A percentile compares a stretch with the other conserved stretches of the same genome.
phyloP scores from a whole-genome alignment of 2,797 vertebrate genomes.

The Catharus ustulatus region DNA sequence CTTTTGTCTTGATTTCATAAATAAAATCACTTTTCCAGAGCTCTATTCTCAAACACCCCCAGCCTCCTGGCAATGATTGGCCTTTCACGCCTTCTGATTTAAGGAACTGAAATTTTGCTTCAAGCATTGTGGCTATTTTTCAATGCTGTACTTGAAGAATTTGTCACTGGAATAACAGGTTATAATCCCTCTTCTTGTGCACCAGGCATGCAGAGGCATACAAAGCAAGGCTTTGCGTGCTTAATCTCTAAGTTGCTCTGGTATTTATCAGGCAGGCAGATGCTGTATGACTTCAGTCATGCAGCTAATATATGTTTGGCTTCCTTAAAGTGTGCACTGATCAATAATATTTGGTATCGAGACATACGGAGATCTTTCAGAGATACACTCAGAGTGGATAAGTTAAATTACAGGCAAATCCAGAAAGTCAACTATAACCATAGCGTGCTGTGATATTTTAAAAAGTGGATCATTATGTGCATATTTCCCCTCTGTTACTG shows the following conservation, averaged over 20 bases:
- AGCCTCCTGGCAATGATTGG: neutral
- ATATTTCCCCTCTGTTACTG: neutral
- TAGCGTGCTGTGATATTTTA: neutral
- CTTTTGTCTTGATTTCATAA: neutral
- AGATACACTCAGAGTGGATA: fast-evolving
- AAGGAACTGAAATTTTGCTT: neutral
- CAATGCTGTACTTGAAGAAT: neutral
- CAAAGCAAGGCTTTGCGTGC: neutral
- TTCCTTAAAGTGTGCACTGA: neutral
- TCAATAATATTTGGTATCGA: neutral
- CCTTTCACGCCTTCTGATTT: neutral
- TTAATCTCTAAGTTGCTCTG: neutral
- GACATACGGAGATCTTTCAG: constrained; percentile 3
- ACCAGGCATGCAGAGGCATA: neutral
- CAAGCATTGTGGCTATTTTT: neutral
- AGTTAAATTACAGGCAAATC: neutral
- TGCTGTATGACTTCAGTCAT: neutral
- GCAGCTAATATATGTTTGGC: neutral
- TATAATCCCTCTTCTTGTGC: neutral
- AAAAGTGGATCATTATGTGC: neutral
- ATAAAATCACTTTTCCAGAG: neutral
- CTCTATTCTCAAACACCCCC: neutral
- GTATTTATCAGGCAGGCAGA: neutral
- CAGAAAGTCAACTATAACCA: neutral
- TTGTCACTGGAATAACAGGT: neutral